These are phyloP conservation scores for Meleagris gallopavo DNA, from an alignment of 2,113 vertebrate species.

Conservation along the genomic window DNA sequence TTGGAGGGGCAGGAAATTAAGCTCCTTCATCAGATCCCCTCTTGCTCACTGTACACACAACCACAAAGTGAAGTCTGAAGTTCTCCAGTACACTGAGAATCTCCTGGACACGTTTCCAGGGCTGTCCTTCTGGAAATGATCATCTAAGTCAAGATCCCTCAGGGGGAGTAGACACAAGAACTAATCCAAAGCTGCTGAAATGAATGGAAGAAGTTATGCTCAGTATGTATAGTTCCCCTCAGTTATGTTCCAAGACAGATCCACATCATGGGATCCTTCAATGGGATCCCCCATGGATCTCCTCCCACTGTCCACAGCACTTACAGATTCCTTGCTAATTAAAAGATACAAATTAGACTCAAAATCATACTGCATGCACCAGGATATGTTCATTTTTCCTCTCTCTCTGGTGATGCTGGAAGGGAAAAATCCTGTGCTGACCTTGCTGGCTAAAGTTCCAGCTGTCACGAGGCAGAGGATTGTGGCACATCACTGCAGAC, in stretches of 20 bases:
- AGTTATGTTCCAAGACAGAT: not conserved
- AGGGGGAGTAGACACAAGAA: not conserved
- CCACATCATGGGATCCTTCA: not conserved
- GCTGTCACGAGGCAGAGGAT: not conserved
- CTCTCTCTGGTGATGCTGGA: not conserved
- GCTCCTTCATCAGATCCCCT: not conserved
- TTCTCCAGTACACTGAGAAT: not conserved
- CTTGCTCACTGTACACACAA: not conserved
- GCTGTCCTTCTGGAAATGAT: not conserved
- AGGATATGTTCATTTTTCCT: not conserved
- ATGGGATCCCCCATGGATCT: not conserved
- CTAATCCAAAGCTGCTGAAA: not conserved
- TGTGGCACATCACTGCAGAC: not conserved
- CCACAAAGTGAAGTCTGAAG: not conserved
- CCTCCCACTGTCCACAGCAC: not conserved
- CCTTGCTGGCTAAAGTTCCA: not conserved
- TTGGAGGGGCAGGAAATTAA: not conserved
- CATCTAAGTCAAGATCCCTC: not conserved
- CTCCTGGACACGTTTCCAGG: not conserved
- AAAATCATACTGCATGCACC: rapidly evolving
- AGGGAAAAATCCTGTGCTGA: not conserved
- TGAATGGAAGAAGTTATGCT: not conserved
- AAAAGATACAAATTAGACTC: not conserved
- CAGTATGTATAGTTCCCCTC: not conserved
- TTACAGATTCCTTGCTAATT: not conserved